These are phyloP conservation scores for Zelostemma sp. DNA, from an alignment of 1,140 invertebrate genomes.

Conservation along the genomic window DNA sequence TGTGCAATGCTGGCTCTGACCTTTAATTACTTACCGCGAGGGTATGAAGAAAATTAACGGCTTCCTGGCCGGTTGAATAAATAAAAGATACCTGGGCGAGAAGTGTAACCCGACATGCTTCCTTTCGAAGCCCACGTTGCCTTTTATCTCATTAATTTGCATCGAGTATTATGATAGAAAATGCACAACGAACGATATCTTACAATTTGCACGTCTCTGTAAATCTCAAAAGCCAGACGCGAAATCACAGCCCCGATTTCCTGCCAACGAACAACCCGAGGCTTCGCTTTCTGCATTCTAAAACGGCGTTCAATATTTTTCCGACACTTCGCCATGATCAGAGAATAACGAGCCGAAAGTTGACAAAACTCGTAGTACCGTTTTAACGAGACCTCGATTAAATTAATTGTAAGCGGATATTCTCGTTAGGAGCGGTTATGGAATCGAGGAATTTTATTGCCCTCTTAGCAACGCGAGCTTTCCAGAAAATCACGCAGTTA, in stretches of 20 bases:
- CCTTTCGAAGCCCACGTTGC: background rate
- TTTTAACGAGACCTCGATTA: too few species aligned
- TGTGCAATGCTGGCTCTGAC: constrained; percentile 55
- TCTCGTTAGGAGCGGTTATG: background rate
- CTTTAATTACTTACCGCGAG: constrained; percentile 65
- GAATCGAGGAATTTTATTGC: background rate
- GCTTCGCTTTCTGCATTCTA: too few species aligned
- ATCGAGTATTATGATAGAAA: constrained; percentile 32
- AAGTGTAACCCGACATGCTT: constrained; percentile 34
- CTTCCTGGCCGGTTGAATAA: constrained; percentile 64
- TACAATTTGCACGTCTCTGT: too few species aligned
- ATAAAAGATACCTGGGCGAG: constrained; percentile 56
- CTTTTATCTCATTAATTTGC: constrained; percentile 27
- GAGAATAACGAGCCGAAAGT: too few species aligned
- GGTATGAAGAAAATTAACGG: constrained; percentile 58
- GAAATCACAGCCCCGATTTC: too few species aligned
- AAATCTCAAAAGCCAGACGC: too few species aligned
- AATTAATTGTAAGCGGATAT: too few species aligned
- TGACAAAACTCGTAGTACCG: too few species aligned
- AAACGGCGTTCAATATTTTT: too few species aligned
- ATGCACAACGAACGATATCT: background rate
- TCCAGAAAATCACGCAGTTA: constrained; percentile 52
- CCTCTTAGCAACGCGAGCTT: constrained; percentile 10
- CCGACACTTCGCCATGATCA: too few species aligned
- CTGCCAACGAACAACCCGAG: too few species aligned